phyloP scores from a whole-genome alignment of 2,888 invertebrate species.

The Agonopterix arenella region DNA sequence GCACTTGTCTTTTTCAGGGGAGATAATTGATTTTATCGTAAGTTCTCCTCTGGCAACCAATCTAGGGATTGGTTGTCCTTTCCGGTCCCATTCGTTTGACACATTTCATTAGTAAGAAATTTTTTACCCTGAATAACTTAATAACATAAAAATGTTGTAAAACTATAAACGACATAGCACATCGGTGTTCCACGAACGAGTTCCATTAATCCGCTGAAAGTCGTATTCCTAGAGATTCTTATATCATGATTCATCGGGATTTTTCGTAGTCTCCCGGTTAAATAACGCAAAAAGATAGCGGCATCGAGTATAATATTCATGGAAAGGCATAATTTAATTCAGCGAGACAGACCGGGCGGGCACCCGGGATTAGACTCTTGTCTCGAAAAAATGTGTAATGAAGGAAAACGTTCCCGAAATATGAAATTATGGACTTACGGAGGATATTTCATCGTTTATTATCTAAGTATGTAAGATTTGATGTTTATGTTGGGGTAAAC shows the following conservation, averaged over 20 bases:
- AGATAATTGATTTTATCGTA: no score
- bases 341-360: slow-evolving; percentile 45
- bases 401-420: slow-evolving; percentile 54
- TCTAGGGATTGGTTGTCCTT: no score
- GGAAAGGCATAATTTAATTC: slow-evolving; percentile 72
- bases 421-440: slow-evolving; percentile 55
- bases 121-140: no score
- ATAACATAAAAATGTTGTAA: no score
- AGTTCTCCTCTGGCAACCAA: no score
- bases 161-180: no score
- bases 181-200: no score
- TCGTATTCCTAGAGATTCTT: slow-evolving; percentile 1
- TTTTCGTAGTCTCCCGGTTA: slow-evolving; percentile 23
- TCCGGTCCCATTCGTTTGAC: no score
- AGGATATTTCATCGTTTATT: slow-evolving; percentile 45
- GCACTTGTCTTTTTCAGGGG: no score
- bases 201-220: no score
- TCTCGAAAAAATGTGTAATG: slow-evolving; percentile 57
- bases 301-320: slow-evolving; percentile 71
- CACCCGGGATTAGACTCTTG: slow-evolving; percentile 57
- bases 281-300: slow-evolving; percentile 55
- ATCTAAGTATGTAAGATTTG: slow-evolving; percentile 2
- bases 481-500: not conserved
- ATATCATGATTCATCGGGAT: slow-evolving; percentile 45
- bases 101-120: no score